Base-by-base conservation (phyloP, 1,140 invertebrate genomes). In the Chionoecetes opilio region DNA sequence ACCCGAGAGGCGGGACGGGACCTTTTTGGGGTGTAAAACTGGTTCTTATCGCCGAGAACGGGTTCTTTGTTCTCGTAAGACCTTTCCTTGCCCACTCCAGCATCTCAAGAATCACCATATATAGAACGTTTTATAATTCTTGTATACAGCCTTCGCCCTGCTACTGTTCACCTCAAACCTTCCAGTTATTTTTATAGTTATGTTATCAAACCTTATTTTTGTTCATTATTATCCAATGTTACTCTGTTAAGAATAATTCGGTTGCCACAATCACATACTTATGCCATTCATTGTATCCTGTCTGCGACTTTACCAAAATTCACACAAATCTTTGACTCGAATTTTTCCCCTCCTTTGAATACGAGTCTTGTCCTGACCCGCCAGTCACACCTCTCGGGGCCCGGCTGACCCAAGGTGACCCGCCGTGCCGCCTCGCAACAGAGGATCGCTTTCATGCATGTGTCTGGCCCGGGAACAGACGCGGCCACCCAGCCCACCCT, bases 1-100 rank as follows among this genome's bases (percentile, higher is more conserved):
- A 75, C 63, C 63, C 63, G 63, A 21, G 63, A 75, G 63, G 46
- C 21, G n/a, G 63, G n/a, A 75, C 63, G 63, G n/a, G n/a, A n/a
- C 63, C 6, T 26, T 75, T 75, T 75, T n/a, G 11, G 63, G 63
- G 63, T 75, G 8, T 75, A 75, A 75, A 75, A 75, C 63, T 75
- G 63, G 63, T 75, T 21, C 63, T 75, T 75, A 53, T 75, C 63
- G 26, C n/a, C 63, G 6, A 6, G n/a, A 75, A 75, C 63, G 26
- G 63, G 63, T 75, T 75, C 63, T 75, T 75, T 75, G 63, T 75
- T 75, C 63, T 11, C 21, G 63, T n/a, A 75, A 75, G 63, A 75
- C 63, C n/a, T 75, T 75, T n/a, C 11, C 63, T 75, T 75, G n/a
- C 63, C 63, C n/a, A 5, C 21, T n/a, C 63, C n/a, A 5, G 21